These are phyloP conservation scores for Diarsia brunnea DNA, from an alignment of 2,888 invertebrate genomes.

Conservation along the genomic window DNA sequence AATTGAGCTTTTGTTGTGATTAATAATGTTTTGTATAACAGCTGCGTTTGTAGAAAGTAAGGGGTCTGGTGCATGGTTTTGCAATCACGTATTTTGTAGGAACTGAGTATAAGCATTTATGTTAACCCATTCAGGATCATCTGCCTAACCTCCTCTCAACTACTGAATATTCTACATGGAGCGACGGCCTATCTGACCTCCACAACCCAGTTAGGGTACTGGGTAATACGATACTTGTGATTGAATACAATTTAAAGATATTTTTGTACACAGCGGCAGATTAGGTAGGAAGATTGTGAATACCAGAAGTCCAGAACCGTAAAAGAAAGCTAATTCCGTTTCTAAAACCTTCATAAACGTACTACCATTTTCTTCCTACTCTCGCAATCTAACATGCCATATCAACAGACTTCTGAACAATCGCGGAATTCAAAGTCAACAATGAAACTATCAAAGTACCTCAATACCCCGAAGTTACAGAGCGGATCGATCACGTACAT, in stretches of 20 bases:
- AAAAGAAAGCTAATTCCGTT: background rate
- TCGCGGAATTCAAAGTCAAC: slow-evolving; percentile 33
- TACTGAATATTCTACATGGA: too few species aligned
- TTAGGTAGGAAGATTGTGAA: background rate
- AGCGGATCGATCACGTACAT: slow-evolving; percentile 75
- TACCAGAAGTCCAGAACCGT: background rate
- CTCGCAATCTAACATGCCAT: background rate
- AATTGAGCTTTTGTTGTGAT: background rate
- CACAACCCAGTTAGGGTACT: too few species aligned
- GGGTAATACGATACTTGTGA: background rate
- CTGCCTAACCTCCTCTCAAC: too few species aligned
- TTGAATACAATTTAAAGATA: background rate
- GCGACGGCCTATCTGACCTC: too few species aligned
- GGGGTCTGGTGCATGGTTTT: background rate
- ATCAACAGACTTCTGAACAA: slow-evolving; percentile 15
- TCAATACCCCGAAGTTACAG: slow-evolving; percentile 45
- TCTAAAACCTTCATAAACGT: background rate
- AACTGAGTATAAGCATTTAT: background rate
- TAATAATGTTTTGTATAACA: background rate
- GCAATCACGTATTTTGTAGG: background rate
- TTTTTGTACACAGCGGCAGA: background rate
- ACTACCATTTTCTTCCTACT: background rate
- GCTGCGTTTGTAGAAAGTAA: background rate
- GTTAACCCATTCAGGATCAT: background rate
- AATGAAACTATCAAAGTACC: slow-evolving; percentile 32